Conservation (phyloP, 64 coral and sea anemone species). For the Acropora tenuis region DNA sequence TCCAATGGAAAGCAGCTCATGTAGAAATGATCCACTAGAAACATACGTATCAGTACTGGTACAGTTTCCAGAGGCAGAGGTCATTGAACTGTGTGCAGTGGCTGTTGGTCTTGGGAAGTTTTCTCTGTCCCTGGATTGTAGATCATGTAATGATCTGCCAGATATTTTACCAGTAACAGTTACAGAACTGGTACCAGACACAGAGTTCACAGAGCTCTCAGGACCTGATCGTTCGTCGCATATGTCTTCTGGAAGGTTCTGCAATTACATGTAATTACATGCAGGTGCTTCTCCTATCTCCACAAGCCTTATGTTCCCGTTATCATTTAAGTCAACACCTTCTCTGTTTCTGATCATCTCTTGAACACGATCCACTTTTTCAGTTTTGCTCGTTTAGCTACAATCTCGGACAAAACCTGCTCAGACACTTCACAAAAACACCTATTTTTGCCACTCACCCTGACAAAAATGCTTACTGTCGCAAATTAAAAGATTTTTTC, state of each 20-base stretch:
- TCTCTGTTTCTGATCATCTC: slow-evolving; percentile 27
- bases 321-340: slow-evolving; percentile 47
- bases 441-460: too few species aligned
- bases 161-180: not conserved
- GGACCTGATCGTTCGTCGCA: not conserved
- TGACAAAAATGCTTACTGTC: too few species aligned
- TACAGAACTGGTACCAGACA: not conserved
- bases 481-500: too few species aligned
- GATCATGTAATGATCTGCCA: not conserved
- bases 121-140: not conserved
- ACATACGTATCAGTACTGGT: not conserved
- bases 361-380: slow-evolving; percentile 12
- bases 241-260: not conserved
- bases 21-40: not conserved
- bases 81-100: not conserved
- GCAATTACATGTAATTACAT: too few species aligned
- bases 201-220: not conserved
- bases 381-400: slow-evolving; percentile 60
- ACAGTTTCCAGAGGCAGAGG: not conserved
- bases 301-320: slow-evolving; percentile 36
- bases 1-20: not conserved
- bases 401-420: too few species aligned
- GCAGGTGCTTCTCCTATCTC: too few species aligned
- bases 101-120: not conserved
- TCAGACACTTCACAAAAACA: too few species aligned